Conservation (phyloP, 1,140 invertebrate species). For the Sitobion miscanthi region DNA sequence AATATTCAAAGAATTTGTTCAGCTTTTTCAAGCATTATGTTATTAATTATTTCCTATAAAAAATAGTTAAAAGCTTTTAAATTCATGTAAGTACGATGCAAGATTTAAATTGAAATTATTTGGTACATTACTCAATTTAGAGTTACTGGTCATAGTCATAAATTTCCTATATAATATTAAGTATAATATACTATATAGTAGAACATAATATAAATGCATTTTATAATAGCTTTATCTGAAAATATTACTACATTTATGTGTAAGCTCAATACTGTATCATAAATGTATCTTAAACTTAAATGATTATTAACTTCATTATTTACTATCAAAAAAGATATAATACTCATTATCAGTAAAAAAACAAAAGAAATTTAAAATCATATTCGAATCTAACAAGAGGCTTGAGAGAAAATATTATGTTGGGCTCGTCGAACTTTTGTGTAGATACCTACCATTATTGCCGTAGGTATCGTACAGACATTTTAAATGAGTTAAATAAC, state of each 20-base stretch:
- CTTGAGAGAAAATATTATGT: not conserved
- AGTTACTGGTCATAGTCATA: not conserved
- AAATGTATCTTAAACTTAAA: not conserved
- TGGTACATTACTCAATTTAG: not conserved
- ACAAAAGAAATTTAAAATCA: not conserved
- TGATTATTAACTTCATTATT: not conserved
- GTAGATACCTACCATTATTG: not conserved
- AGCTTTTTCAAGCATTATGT: not conserved
- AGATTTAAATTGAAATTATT: not conserved
- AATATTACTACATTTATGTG: not conserved
- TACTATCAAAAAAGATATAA: not conserved
- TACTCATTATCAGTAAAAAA: not conserved
- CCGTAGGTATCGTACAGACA: not conserved
- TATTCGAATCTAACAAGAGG: not conserved
- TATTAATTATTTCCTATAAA: not conserved
- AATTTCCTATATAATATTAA: not conserved
- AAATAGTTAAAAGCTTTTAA: not conserved
- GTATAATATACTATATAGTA: not conserved
- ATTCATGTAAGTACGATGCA: not conserved
- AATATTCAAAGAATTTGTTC: slow-evolving; percentile 3
- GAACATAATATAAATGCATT: not conserved
- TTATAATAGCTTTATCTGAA: not conserved
- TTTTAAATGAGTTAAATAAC: not conserved
- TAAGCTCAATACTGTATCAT: not conserved
- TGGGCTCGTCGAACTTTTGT: not conserved